Evolutionary conservation across 2,888 invertebrate genomes (phyloP).

Genomic region (Atherix ibis): DNA sequence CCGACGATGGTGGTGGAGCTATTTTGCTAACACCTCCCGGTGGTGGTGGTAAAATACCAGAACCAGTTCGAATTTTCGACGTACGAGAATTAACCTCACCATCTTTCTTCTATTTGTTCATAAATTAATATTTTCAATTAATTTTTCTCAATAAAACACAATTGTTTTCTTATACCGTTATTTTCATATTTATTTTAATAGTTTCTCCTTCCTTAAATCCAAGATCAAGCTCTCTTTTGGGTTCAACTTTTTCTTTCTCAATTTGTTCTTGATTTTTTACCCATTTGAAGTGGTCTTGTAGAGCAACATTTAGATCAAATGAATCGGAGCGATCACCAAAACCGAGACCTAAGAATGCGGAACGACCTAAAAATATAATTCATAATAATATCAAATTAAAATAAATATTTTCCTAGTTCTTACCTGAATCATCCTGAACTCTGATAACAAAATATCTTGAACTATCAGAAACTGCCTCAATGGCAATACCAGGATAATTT

Average conservation of each 20-base stretch:
- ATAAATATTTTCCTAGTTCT: constrained; percentile 4
- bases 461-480: constrained; percentile 93
- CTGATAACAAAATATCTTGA: constrained; percentile 93
- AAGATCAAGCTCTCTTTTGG: constrained; percentile 72
- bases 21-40: constrained; percentile 51
- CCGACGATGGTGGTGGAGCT: constrained; percentile 53
- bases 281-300: constrained; percentile 98
- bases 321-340: constrained; percentile 97
- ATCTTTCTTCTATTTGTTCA: constrained; percentile 61
- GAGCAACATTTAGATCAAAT: constrained; percentile 94
- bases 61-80: constrained; percentile 41
- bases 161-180: too few species aligned
- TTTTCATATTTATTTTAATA: constrained; percentile 97
- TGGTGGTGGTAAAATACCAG: constrained; percentile 68
- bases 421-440: constrained; percentile 88
- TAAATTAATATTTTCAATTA: constrained; percentile 4
- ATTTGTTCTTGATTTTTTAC: constrained; percentile 67
- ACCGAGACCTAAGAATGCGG: constrained; percentile 92
- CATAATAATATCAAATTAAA: background rate
- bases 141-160: too few species aligned
- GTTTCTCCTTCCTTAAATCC: constrained; percentile 99
- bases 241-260: constrained; percentile 61
- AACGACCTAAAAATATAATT: constrained; percentile 40
- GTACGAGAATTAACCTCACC: constrained; percentile 54
- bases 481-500: constrained; percentile 82